Percentiles rank a stretch among this genome's conserved stretches.
Conservation (phyloP, 2,113 vertebrate genomes). For the Trogon surrucura region DNA sequence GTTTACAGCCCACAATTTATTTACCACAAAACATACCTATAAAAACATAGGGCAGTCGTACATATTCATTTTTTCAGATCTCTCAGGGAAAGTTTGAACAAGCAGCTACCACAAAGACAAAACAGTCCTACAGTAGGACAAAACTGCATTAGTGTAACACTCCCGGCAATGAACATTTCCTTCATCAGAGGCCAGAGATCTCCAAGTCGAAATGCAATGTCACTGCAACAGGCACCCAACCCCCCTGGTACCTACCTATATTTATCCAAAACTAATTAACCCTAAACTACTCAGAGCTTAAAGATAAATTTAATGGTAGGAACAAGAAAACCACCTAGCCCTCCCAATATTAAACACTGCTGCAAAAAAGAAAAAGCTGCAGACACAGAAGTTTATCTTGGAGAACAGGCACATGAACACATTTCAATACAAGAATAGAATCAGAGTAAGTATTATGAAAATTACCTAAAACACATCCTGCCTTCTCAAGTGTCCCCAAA, state of each 20-base stretch:
- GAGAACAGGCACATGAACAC: not conserved
- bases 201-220: not conserved
- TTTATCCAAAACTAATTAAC: conserved; percentile 12
- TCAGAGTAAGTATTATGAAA: not conserved
- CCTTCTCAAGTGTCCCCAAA: not conserved
- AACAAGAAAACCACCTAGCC: not conserved
- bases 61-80: not conserved
- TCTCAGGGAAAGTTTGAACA: not conserved
- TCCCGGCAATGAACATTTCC: not conserved
- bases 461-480: not conserved
- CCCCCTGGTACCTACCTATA: not conserved
- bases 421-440: not conserved
- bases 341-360: not conserved
- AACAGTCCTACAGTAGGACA: not conserved
- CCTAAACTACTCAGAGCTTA: not conserved
- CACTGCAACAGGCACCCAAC: conserved; percentile 2
- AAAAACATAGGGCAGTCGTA: not conserved
- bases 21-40: not conserved
- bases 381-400: not conserved
- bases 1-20: not conserved
- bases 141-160: not conserved
- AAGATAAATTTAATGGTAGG: not conserved
- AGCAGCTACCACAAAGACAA: not conserved
- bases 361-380: not conserved
- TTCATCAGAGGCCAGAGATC: not conserved